Percentiles rank a stretch among this genome's conserved stretches.
Conservation (phyloP, 2,888 invertebrate genomes). For the Allophyes oxyacanthae region DNA sequence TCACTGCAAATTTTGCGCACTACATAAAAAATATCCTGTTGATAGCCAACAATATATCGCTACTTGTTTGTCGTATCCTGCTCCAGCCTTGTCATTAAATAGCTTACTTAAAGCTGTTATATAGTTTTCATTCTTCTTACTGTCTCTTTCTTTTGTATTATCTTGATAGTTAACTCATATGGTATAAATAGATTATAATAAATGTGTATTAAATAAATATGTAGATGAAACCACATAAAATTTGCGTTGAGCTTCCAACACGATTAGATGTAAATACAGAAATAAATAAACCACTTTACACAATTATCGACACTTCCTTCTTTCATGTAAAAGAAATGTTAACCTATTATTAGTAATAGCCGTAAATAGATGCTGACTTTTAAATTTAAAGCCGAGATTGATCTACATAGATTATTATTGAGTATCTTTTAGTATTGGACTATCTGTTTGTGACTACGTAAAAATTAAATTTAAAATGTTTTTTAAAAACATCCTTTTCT, state of each 20-base stretch:
- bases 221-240: constrained; percentile 84
- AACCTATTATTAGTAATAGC: constrained; percentile 22
- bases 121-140: constrained; percentile 8
- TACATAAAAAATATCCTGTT: no score
- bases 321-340: constrained; percentile 30
- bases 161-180: constrained; percentile 57
- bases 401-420: no score
- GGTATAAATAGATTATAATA: constrained; percentile 64
- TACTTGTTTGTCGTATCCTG: constrained; percentile 9
- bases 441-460: no score
- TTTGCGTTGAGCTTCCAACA: constrained; percentile 90
- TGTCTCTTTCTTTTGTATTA: constrained; percentile 25
- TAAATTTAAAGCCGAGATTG: neutral
- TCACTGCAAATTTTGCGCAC: no score
- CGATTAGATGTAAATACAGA: constrained; percentile 89
- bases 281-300: constrained; percentile 65
- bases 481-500: no score
- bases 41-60: no score
- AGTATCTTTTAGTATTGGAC: no score
- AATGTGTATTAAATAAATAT: constrained; percentile 64
- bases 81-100: constrained; percentile 22
- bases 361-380: constrained; percentile 36
- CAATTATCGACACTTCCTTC: constrained; percentile 48
- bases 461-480: no score
- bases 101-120: constrained; percentile 25